Conservation (phyloP, 2,797 vertebrate species). For the Sebastes iracundus region DNA sequence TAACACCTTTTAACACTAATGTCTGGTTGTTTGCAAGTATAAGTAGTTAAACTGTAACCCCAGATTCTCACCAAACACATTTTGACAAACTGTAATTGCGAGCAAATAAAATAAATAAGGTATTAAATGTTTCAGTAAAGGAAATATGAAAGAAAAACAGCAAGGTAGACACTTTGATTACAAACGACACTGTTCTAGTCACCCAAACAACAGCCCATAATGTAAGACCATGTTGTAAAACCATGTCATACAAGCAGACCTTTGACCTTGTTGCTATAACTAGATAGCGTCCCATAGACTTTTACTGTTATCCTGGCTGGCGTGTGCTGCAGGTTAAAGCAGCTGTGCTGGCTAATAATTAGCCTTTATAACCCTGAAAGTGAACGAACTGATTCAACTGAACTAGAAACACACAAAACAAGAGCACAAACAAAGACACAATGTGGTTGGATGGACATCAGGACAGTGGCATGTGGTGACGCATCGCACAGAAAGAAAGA, state of each 20-base stretch:
- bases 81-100: neutral
- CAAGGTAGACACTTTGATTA: neutral
- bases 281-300: neutral
- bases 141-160: neutral
- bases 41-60: neutral
- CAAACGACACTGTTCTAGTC: neutral
- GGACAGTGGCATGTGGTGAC: neutral
- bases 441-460: neutral
- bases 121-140: neutral
- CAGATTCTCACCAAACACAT: neutral
- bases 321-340: slow-evolving; percentile 19
- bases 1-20: neutral
- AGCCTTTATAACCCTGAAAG: slow-evolving; percentile 65
- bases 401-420: neutral
- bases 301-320: neutral
- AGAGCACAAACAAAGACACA: slow-evolving; percentile 21
- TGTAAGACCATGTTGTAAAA: neutral
- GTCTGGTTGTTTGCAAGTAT: neutral
- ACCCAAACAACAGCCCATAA: neutral
- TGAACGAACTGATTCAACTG: slow-evolving; percentile 34
- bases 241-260: neutral
- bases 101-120: neutral
- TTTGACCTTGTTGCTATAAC: slow-evolving; percentile 17
- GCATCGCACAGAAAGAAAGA: neutral
- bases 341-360: slow-evolving; percentile 71